Conservation (phyloP, 2,888 invertebrate genomes). For the Eurytoma adleriae region DNA sequence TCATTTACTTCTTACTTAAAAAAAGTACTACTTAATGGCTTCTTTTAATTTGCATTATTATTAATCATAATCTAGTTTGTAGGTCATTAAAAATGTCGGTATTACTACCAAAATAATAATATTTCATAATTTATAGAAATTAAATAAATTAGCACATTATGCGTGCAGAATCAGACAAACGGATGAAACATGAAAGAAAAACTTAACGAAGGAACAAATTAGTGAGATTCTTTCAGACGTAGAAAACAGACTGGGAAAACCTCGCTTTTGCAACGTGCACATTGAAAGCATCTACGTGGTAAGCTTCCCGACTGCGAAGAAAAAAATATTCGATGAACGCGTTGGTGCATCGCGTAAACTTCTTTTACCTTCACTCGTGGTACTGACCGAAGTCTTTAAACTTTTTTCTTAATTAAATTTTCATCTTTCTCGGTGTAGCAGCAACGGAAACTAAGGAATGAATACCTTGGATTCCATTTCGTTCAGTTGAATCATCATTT, state of each 20-base stretch:
- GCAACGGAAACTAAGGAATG: neutral
- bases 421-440: neutral
- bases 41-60: no score
- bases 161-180: no score
- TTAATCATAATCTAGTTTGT: no score
- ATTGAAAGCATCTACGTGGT: constrained; percentile 28
- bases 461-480: neutral
- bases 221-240: neutral
- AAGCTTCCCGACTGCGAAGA: constrained; percentile 21
- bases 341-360: constrained; percentile 30
- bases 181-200: constrained; percentile 2
- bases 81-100: no score
- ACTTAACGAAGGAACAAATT: neutral
- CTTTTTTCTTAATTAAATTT: constrained; percentile 34
- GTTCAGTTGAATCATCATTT: neutral
- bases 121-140: no score
- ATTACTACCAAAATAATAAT: no score
- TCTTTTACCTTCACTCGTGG: constrained; percentile 4
- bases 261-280: constrained; percentile 4
- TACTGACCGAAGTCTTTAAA: constrained; percentile 19
- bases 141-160: no score
- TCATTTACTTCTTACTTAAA: neutral
- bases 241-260: neutral
- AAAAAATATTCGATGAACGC: constrained; percentile 33
- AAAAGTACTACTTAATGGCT: no score